Evolutionary conservation across 2,888 invertebrate species (phyloP), one percentile per base, ranked within the genome.

Genomic region (Melanargia galathea): DNA sequence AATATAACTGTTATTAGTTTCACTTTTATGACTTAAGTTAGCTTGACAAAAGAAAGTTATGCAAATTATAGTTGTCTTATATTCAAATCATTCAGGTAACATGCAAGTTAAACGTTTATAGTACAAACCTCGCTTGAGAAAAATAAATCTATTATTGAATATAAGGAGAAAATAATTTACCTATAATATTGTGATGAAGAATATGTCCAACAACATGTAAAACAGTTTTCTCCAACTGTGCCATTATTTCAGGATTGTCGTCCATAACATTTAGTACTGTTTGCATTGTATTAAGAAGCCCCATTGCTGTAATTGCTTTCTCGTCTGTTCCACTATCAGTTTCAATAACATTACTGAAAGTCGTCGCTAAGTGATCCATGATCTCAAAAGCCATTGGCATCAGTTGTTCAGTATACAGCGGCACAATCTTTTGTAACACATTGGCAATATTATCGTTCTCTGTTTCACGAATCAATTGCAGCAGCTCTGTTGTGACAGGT

Each of bases 361-460:
- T 97, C 0, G 94, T 93, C 5, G 96, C 96, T 81, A 99, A 93
- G 85, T 99, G 98, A 73, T 97, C 96, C 70, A 97, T 98, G 78
- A 99, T 98, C 81, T 99, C 97, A 46, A 96, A 96, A 10, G 99
- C 98, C 79, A 99, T 96, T 0, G 98, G 97, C 79, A 95, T 93
- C 66, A 99, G 88, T 80, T 98, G 97, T 70, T 96, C 95, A 0
- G 96, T 95, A 81, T 96, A 99, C 38, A 96, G 94, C 77, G 96
- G 97, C 16, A 99, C 98, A 71, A 98, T 93, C 83, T 97, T 97
- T 82, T 99, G 99, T 92, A 99, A 95, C 0, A 99, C 99, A 76
- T 95, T 96, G 0, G 98, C 98, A 68, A 99, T 93, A 84, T 99
- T 99, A 82, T 99, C 99, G 82, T 98, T 99, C 87, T 99, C 98